These are phyloP conservation scores for Enhydra lutris DNA, from an alignment of 2,113 vertebrate species.

Conservation along the genomic window DNA sequence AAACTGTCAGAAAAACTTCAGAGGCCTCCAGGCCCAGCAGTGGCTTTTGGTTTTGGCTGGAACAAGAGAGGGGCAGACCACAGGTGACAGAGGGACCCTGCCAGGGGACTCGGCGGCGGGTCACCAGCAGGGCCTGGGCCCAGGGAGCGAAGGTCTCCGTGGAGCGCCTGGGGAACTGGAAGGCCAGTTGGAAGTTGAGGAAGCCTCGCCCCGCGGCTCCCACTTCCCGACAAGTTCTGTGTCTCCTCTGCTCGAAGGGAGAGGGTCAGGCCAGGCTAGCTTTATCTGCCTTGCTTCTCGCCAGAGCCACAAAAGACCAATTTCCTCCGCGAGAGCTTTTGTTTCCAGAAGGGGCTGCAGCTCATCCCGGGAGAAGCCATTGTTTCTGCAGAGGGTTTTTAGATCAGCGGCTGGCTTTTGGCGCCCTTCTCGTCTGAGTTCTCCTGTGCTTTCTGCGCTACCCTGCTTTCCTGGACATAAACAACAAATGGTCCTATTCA, in stretches of 20 bases:
- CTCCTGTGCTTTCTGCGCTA: slow-evolving; percentile 52
- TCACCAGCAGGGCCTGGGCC: background rate
- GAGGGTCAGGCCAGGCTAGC: slow-evolving; percentile 37
- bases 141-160: background rate
- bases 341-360: slow-evolving; percentile 57
- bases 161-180: background rate
- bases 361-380: slow-evolving; percentile 55
- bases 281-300: slow-evolving; percentile 61
- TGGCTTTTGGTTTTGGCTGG: slow-evolving; percentile 37
- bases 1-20: slow-evolving; percentile 23
- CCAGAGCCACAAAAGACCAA: slow-evolving; percentile 72
- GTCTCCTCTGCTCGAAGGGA: slow-evolving; percentile 9
- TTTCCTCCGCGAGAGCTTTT: slow-evolving; percentile 60
- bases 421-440: slow-evolving; percentile 64
- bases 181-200: background rate
- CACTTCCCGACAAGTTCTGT: background rate
- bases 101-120: background rate
- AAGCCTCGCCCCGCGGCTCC: background rate
- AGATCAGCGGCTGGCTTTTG: background rate
- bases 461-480: slow-evolving; percentile 77
- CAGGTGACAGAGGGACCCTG: background rate
- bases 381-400: slow-evolving; percentile 57
- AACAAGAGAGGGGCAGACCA: slow-evolving; percentile 37
- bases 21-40: background rate
- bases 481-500: slow-evolving; percentile 89